Percentiles rank a stretch among this genome's conserved stretches.
These are phyloP conservation scores for Heteractis magnifica DNA, from an alignment of 92 coral and sea anemone genomes.

Conservation along the genomic window DNA sequence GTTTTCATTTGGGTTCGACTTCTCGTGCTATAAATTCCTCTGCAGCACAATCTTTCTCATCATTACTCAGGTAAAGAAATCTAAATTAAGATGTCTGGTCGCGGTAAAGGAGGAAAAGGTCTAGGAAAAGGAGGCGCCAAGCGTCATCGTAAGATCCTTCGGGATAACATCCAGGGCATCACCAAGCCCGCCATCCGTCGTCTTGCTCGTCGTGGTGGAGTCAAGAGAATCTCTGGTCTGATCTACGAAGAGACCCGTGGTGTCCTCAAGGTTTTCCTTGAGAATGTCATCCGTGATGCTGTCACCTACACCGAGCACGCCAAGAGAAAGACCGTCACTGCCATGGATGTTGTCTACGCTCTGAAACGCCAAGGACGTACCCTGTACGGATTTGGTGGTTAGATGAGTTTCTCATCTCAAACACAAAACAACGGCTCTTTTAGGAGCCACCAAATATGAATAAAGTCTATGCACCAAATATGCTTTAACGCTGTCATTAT, in stretches of 20 bases:
- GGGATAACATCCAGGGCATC: conserved; percentile 87
- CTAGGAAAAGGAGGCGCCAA: conserved; percentile 91
- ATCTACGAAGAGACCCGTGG: conserved; percentile 97
- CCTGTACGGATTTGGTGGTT: conserved; percentile 82
- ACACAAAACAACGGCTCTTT: conserved; percentile 40
- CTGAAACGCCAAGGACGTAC: conserved; percentile 86
- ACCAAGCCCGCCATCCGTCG: conserved; percentile 90
- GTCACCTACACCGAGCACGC: conserved; percentile 95
- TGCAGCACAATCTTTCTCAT: no score
- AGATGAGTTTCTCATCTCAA: conserved; percentile 40
- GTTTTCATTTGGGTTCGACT: no score
- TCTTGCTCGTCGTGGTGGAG: conserved; percentile 89
- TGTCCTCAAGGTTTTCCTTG: conserved; percentile 93
- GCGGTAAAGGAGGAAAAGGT: conserved; percentile 87
- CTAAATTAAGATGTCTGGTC: conserved; percentile 54
- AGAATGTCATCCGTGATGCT: conserved; percentile 98
- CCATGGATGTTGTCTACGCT: conserved; percentile 91
- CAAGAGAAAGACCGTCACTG: conserved; percentile 84
- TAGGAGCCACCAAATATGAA: conserved; percentile 14
- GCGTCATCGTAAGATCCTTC: conserved; percentile 87
- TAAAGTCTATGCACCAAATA: neutral
- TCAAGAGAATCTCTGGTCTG: conserved; percentile 89
- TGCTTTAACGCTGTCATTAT: no score
- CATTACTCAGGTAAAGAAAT: no score
- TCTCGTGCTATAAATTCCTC: no score